Evolutionary conservation across 2,113 vertebrate species (phyloP), one percentile per base, ranked within the genome.

Genomic region (Pseudonaja textilis): DNA sequence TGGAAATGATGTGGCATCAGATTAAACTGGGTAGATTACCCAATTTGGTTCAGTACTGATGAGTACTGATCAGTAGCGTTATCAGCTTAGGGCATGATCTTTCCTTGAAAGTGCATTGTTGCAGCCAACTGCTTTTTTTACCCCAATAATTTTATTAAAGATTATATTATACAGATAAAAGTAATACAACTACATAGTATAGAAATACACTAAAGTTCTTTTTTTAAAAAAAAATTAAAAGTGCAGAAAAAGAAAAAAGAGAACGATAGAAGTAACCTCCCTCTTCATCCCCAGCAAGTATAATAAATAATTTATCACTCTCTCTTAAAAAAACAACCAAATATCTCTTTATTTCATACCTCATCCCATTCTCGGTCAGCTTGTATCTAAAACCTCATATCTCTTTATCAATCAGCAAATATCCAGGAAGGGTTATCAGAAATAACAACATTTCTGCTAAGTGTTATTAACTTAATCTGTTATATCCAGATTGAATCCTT

Each of bases 21-120:
- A 88, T 95, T 95, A 90, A 94, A 94, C 50, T 92, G 23, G 42
- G 86, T 64, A 95, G 54, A 55, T 39, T 94, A 69, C 86, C 93
- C 91, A 93, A 91, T 39, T 94, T 90, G 12, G 59, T 95, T 91
- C 93, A 92, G 56, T 94, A 56, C 54, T 9, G 34, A 88, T 92
- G 89, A 94, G 64, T 90, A n/a, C n/a, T n/a, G 52, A 18, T 88
- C 12, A 93, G n/a, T 61, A 90, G 52, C n/a, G 93, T 92, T 94
- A 88, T 93, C 95, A 55, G 22, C 14, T 85, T 85, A 90, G 91
- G 93, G 45, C 18, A 47, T 69, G 69, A 4, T 91, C 61, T 39
- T 26, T 45, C 90, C 81, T 89, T 93, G n/a, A 90, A 90, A 91
- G 45, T 20, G 91, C 61, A 89, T 91, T 0, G 34, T 90, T 94